Conservation (phyloP, 2,888 invertebrate genomes). For the Eupithecia dodoneata region DNA sequence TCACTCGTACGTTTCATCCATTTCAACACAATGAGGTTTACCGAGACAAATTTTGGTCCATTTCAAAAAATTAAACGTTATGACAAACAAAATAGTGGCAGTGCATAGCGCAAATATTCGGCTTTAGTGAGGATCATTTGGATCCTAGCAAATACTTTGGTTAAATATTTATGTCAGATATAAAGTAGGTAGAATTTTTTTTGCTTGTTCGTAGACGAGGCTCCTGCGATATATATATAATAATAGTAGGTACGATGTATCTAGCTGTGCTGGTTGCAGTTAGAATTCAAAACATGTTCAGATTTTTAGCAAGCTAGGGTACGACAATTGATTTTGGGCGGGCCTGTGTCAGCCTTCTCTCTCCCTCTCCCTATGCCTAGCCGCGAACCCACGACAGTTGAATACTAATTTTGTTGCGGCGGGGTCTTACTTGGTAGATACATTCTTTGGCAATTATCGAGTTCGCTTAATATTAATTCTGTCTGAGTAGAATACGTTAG, state of each 20-base stretch:
- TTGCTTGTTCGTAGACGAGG: neutral
- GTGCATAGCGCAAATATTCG: neutral
- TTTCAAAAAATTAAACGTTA: neutral
- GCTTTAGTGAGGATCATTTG: neutral
- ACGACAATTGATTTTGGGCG: slow-evolving; percentile 20
- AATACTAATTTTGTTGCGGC: slow-evolving; percentile 28
- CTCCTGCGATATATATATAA: neutral
- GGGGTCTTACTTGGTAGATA: slow-evolving; percentile 8
- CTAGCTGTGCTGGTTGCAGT: neutral
- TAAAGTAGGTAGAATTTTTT: neutral
- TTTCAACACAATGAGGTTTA: neutral
- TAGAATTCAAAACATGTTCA: slow-evolving; percentile 1
- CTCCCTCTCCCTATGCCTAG: slow-evolving; percentile 10
- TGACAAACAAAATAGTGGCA: neutral
- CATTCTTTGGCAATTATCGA: slow-evolving; percentile 14
- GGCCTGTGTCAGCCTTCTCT: neutral
- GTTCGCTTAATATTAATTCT: slow-evolving; percentile 13
- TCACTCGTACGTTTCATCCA: neutral
- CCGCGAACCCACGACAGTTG: slow-evolving; percentile 14
- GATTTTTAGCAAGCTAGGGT: slow-evolving; percentile 17
- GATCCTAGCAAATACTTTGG: neutral
- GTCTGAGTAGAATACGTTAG: slow-evolving; percentile 13
- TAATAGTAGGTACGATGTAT: neutral
- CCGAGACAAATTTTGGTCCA: neutral
- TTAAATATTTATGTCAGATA: neutral